Percentiles rank a stretch among this genome's conserved stretches.
phyloP scores from a whole-genome alignment of 2,797 vertebrate genomes.

The Chromis chromis region DNA sequence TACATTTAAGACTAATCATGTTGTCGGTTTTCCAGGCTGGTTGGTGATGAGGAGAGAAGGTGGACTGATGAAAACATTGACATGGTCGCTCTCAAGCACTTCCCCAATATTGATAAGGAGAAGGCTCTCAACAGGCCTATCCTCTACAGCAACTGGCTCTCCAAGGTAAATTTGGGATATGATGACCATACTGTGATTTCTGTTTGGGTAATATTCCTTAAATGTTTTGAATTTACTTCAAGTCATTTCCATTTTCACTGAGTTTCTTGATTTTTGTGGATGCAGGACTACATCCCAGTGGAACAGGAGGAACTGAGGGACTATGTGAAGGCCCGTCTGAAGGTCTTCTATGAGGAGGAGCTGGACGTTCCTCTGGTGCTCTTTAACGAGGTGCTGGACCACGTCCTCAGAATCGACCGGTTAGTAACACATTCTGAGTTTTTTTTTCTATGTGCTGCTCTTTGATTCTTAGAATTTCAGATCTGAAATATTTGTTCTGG shows the following conservation, averaged over 20 bases:
- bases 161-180: constrained; percentile 86
- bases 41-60: constrained; percentile 96
- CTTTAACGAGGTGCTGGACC: constrained; percentile 98
- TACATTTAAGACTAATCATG: neutral
- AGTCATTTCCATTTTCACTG: neutral
- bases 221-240: neutral
- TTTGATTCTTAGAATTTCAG: neutral
- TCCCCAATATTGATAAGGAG: constrained; percentile 97
- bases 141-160: constrained; percentile 99
- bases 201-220: neutral
- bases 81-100: constrained; percentile 95
- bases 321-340: constrained; percentile 98
- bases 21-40: constrained; percentile 84
- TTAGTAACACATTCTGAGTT: constrained; percentile 54
- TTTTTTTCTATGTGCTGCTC: neutral
- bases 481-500: neutral
- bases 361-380: constrained; percentile 97
- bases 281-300: constrained; percentile 97
- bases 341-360: constrained; percentile 99
- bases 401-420: constrained; percentile 97
- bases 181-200: neutral
- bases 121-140: constrained; percentile 95
- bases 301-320: constrained; percentile 98
- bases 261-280: constrained; percentile 24
- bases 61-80: constrained; percentile 99